Percentiles rank a stretch among this genome's conserved stretches.
These are phyloP conservation scores for Reticulitermes speratus DNA, from an alignment of 1,140 invertebrate species.

Conservation along the genomic window DNA sequence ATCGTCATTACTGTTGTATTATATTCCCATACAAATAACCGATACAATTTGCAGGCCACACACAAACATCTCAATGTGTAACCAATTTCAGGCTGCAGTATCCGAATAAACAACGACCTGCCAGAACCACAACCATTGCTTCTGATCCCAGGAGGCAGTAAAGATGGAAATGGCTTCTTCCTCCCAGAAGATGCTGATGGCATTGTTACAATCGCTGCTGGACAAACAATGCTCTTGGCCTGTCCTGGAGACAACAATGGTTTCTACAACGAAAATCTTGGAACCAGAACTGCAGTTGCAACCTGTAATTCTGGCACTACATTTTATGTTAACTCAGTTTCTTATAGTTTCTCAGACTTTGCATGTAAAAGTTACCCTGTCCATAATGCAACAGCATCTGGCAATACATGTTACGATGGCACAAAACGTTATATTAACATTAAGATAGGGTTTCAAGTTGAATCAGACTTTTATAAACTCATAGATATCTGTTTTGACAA, in stretches of 20 bases:
- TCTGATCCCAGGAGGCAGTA: conserved; percentile 22
- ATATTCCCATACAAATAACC: too few relatives aligned
- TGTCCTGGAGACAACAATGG: conserved; percentile 26
- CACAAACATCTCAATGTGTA: not conserved
- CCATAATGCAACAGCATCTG: conserved; percentile 31
- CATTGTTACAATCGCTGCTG: not conserved
- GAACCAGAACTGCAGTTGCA: not conserved
- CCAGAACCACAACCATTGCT: conserved; percentile 29
- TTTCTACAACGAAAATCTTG: not conserved
- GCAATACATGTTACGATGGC: conserved; percentile 34
- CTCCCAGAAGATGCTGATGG: not conserved
- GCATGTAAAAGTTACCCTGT: conserved; percentile 27
- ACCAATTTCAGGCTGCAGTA: conserved; percentile 22
- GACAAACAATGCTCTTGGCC: conserved; percentile 15
- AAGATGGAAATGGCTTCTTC: conserved; percentile 15
- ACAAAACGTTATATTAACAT: conserved; percentile 33
- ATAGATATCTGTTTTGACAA: conserved; percentile 39
- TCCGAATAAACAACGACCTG: conserved; percentile 23
- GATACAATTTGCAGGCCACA: too few relatives aligned
- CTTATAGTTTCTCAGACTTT: conserved; percentile 30
- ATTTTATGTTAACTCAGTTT: not conserved
- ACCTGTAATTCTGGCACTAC: conserved; percentile 26
- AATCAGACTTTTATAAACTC: conserved; percentile 34
- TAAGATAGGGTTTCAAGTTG: conserved; percentile 35
- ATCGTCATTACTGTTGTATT: too few relatives aligned